Evolutionary conservation across 2,888 invertebrate genomes (phyloP).

Genomic region (Meandrusa payeni): DNA sequence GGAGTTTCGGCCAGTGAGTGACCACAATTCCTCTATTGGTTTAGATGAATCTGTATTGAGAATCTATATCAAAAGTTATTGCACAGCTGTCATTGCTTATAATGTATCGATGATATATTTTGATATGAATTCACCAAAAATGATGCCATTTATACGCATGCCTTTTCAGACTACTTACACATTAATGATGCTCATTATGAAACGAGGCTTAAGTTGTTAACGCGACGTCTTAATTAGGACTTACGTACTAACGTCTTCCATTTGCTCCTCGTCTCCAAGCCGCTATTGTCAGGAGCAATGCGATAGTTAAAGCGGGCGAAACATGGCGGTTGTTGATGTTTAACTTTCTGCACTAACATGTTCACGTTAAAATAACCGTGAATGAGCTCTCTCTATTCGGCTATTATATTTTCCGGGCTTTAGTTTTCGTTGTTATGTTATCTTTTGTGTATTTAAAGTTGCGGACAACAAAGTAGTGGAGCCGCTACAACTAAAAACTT

Average conservation of each 20-base stretch:
- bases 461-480: too few species aligned
- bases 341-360: conserved; percentile 11
- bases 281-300: conserved; percentile 18
- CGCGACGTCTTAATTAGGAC: conserved; percentile 24
- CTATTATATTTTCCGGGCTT: not conserved
- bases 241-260: conserved; percentile 18
- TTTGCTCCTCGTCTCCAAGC: conserved; percentile 21
- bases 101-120: too few species aligned
- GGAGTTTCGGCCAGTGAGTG: too few species aligned
- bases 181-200: conserved; percentile 22
- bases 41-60: too few species aligned
- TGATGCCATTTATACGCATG: conserved; percentile 2
- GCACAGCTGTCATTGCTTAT: too few species aligned
- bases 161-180: conserved; percentile 8
- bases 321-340: conserved; percentile 18
- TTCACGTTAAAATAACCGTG: conserved; percentile 9
- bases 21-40: too few species aligned
- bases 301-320: conserved; percentile 15
- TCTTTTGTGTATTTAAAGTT: not conserved
- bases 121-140: conserved; percentile 10
- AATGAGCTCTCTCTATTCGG: not conserved
- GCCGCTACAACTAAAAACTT: too few species aligned
- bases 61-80: too few species aligned
- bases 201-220: conserved; percentile 16
- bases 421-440: not conserved